Percentiles rank a stretch among this genome's conserved stretches.
phyloP scores from a whole-genome alignment of 2,888 invertebrate species.

The Teinopalpus imperialis region DNA sequence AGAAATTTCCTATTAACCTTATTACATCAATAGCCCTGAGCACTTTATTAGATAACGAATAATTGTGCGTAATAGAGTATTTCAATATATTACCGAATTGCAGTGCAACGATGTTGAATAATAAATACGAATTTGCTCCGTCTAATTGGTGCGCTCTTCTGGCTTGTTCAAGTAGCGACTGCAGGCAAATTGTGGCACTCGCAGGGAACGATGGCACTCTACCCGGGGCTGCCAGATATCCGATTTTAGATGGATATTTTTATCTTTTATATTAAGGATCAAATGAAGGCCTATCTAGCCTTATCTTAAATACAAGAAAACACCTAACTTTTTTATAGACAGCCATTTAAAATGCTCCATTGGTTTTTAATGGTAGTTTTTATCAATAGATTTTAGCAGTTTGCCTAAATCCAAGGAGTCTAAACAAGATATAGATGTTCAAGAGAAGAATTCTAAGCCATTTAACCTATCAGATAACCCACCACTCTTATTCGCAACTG shows the following conservation, averaged over 20 bases:
- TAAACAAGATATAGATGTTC: too few species aligned
- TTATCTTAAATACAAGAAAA: too few species aligned
- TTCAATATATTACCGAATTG: slow-evolving; percentile 13
- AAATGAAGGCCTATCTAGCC: too few species aligned
- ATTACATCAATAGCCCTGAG: slow-evolving; percentile 17
- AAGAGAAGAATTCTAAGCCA: too few species aligned
- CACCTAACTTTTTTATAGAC: too few species aligned
- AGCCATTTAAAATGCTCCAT: too few species aligned
- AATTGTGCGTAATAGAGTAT: slow-evolving; percentile 12
- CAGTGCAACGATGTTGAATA: slow-evolving; percentile 40
- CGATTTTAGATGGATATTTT: slow-evolving; percentile 10
- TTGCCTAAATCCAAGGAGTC: too few species aligned
- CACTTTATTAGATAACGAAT: slow-evolving; percentile 13
- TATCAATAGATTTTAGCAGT: too few species aligned
- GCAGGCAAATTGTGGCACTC: slow-evolving; percentile 63
- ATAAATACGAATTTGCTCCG: slow-evolving; percentile 66
- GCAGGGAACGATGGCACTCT: slow-evolving; percentile 55
- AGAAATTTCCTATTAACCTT: background rate
- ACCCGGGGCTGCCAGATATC: slow-evolving; percentile 27
- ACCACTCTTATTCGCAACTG: too few species aligned
- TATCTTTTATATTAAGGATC: background rate
- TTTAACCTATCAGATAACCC: too few species aligned
- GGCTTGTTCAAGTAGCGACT: slow-evolving; percentile 48
- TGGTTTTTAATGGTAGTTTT: too few species aligned
- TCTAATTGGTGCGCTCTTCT: slow-evolving; percentile 68